Percentiles rank a stretch among this genome's conserved stretches.
Conservation (phyloP, 2,888 invertebrate genomes). For the Empis livida region DNA sequence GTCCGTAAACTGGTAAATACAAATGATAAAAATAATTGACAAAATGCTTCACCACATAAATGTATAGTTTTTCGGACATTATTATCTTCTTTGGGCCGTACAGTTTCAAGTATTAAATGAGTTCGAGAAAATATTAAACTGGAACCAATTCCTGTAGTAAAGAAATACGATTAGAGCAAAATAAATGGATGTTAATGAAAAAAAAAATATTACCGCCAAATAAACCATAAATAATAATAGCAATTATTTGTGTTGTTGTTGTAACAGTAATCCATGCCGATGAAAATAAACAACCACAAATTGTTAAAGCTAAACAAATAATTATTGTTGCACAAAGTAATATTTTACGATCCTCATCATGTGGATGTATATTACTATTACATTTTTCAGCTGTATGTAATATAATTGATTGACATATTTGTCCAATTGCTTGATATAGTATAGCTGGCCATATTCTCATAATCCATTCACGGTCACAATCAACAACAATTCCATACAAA, state of each 20-base stretch:
- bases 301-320: slow-evolving; percentile 28
- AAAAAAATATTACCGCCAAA: slow-evolving; percentile 30
- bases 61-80: slow-evolving; percentile 33
- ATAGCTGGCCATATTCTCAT: slow-evolving; percentile 34
- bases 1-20: slow-evolving; percentile 34
- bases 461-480: slow-evolving; percentile 31
- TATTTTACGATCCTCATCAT: slow-evolving; percentile 24
- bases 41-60: slow-evolving; percentile 33
- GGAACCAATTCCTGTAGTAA: slow-evolving; percentile 33
- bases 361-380: slow-evolving; percentile 25
- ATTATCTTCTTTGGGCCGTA: slow-evolving; percentile 34
- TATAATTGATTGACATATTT: slow-evolving; percentile 31
- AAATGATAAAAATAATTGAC: slow-evolving; percentile 33
- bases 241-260: slow-evolving; percentile 29
- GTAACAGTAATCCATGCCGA: slow-evolving; percentile 32
- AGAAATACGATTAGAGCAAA: too few relatives aligned
- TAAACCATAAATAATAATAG: slow-evolving; percentile 31
- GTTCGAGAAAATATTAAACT: slow-evolving; percentile 30
- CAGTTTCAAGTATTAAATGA: slow-evolving; percentile 31
- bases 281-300: slow-evolving; percentile 31
- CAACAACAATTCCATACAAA: slow-evolving; percentile 34
- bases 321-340: slow-evolving; percentile 30
- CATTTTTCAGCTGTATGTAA: slow-evolving; percentile 28
- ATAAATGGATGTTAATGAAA: background rate
- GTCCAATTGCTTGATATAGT: slow-evolving; percentile 30